These are phyloP conservation scores for Neostethus bicornis DNA, from an alignment of 2,797 vertebrate species.

Conservation along the genomic window DNA sequence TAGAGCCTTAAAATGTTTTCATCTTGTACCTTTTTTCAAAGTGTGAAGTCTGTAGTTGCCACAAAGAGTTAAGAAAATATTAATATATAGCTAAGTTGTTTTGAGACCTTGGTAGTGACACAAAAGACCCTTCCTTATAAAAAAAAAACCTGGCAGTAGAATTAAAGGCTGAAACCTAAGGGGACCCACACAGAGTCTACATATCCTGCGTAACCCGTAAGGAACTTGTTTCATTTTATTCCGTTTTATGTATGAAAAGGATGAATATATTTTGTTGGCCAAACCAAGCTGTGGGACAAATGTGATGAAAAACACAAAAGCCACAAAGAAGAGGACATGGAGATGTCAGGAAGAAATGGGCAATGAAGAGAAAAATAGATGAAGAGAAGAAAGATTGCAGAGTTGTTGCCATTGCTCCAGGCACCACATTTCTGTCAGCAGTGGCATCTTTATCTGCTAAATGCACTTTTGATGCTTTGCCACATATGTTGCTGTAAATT, in stretches of 20 bases:
- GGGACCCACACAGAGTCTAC: constrained; percentile 1
- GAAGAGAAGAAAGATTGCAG: constrained; percentile 13
- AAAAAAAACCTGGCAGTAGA: constrained; percentile 31
- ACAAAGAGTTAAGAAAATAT: constrained; percentile 29
- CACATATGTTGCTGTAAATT: constrained; percentile 76
- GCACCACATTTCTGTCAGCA: constrained; percentile 69
- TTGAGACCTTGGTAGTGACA: constrained; percentile 22
- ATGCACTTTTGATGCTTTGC: constrained; percentile 76
- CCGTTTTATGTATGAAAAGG: background rate
- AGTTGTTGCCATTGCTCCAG: constrained; percentile 50
- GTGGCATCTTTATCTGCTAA: constrained; percentile 75
- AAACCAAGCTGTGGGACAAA: constrained; percentile 12
- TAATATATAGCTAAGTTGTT: constrained; percentile 36
- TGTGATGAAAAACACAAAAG: constrained; percentile 13
- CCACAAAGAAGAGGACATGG: constrained; percentile 12
- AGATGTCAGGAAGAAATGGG: constrained; percentile 10
- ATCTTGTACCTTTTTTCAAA: too few relatives aligned
- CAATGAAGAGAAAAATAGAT: constrained; percentile 25
- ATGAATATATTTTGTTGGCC: constrained; percentile 12
- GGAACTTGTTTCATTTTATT: constrained; percentile 22
- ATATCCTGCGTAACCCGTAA: constrained; percentile 21
- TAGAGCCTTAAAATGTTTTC: constrained; percentile 29
- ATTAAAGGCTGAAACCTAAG: constrained; percentile 12
- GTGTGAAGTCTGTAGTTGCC: constrained; percentile 11
- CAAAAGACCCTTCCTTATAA: constrained; percentile 13